Base-by-base conservation (phyloP, 2,888 invertebrate species). In the Meiosimyza platycephala region DNA sequence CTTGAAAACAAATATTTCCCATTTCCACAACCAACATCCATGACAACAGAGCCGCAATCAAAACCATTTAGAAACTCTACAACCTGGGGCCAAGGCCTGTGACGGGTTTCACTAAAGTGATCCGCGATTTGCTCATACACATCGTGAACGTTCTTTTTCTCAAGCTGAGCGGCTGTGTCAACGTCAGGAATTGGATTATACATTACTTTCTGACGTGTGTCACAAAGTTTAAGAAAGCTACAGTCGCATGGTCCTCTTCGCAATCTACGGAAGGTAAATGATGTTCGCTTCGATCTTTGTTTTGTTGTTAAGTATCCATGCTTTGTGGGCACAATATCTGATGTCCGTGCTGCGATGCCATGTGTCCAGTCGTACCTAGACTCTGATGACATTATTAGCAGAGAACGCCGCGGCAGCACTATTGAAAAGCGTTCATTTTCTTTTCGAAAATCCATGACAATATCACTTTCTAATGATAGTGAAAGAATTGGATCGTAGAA, bases 1-100 rank as follows among this genome's bases (percentile, higher is more conserved):
- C 82, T 90, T 71, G 81, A 80, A 15, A 76, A 76, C 1, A 99
- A 90, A 87, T 99, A 99, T 90, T 99, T 99, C 55, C 99, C 99
- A 89, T 99, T 99, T 12, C 99, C 99, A 86, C 98, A 98, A 7
- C 99, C 99, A 52, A 98, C 91, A 87, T 99, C 99, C 6, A 97
- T 84, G 15, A 99, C 84, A 12, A 97, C 84, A 1, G 94, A 91
- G 0, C 94, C 95, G 0, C 85, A 73, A 0, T 90, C 85, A 76
- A 96, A 91, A 6, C 88, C 88, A 16, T 90, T 86, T 47, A 97
- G 88, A 88, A 99, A 99, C 77, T 93, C 89, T 1, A 91, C 89
- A 1, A 99, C 97, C 77, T 92, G 92, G 0, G 97, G 98, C 99
- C 99, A 99, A 18, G 95, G 94, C 80, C 93, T 94, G 86, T 97